Evolutionary conservation across 1,140 invertebrate species (phyloP).

Genomic region (Atta texana): DNA sequence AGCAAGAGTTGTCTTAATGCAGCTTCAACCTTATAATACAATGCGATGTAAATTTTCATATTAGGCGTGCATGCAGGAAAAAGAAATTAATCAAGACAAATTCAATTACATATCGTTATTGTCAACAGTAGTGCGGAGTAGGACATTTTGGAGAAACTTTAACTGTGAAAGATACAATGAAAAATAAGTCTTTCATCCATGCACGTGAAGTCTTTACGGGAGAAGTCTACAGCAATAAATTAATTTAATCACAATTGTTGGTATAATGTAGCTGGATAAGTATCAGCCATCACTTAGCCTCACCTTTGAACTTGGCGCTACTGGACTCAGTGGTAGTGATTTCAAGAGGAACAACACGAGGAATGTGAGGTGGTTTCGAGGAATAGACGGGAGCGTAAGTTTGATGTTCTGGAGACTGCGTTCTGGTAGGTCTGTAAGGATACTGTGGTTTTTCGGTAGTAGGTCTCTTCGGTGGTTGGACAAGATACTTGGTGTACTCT

Average conservation of each 20-base stretch:
- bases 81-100: neutral
- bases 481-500: constrained; percentile 87
- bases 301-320: constrained; percentile 76
- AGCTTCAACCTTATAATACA: neutral
- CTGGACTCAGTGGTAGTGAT: constrained; percentile 53
- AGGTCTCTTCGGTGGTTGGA: constrained; percentile 84
- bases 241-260: neutral
- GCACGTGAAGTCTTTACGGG: neutral
- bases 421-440: constrained; percentile 84
- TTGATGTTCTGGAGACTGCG: constrained; percentile 77
- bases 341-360: constrained; percentile 77
- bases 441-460: constrained; percentile 81
- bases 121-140: neutral
- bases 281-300: constrained; percentile 54
- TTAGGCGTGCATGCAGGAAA: constrained; percentile 15
- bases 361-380: constrained; percentile 67
- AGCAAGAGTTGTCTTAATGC: constrained; percentile 2
- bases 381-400: constrained; percentile 77
- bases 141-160: neutral
- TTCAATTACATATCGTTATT: constrained; percentile 18
- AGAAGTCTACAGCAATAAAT: neutral
- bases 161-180: neutral
- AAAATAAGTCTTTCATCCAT: neutral
- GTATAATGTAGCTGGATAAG: neutral
- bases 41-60: neutral